phyloP scores from a whole-genome alignment of 2,113 vertebrate species.

The Haliaeetus leucogaster region DNA sequence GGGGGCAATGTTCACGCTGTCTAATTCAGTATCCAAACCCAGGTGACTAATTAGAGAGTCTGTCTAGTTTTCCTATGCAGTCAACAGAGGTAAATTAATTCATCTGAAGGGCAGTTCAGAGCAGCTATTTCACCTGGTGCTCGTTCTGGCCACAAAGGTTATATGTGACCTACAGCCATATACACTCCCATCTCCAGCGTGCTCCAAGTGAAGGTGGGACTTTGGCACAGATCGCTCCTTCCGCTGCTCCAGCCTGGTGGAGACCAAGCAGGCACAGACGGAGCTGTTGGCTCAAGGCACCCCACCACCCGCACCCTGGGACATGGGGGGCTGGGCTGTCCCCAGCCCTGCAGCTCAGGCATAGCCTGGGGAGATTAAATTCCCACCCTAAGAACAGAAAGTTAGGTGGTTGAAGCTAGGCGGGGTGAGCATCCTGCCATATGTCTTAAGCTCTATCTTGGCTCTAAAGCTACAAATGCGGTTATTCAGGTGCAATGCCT shows the following conservation, averaged over 20 bases:
- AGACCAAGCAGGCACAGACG: not conserved
- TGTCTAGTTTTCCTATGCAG: not conserved
- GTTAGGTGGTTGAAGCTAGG: not conserved
- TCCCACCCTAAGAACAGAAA: not conserved
- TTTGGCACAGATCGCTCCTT: not conserved
- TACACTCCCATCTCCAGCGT: not conserved
- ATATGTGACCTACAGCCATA: not conserved
- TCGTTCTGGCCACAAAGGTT: not conserved
- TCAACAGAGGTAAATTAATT: not conserved
- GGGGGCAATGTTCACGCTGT: not conserved
- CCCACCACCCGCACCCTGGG: rapidly evolving
- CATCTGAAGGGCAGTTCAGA: not conserved
- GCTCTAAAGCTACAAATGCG: rapidly evolving
- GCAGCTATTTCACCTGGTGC: not conserved
- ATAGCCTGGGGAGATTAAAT: not conserved
- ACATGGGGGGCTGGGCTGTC: rapidly evolving
- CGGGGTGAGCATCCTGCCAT: not conserved
- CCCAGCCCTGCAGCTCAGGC: not conserved
- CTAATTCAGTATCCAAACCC: not conserved
- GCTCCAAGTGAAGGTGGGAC: not conserved
- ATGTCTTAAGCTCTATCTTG: not conserved
- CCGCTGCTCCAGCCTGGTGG: not conserved
- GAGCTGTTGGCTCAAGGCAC: not conserved
- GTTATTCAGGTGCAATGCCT: not conserved
- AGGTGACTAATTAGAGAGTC: not conserved